These are phyloP conservation scores for Papilio glaucus DNA, from an alignment of 1,140 invertebrate species.

Conservation along the genomic window DNA sequence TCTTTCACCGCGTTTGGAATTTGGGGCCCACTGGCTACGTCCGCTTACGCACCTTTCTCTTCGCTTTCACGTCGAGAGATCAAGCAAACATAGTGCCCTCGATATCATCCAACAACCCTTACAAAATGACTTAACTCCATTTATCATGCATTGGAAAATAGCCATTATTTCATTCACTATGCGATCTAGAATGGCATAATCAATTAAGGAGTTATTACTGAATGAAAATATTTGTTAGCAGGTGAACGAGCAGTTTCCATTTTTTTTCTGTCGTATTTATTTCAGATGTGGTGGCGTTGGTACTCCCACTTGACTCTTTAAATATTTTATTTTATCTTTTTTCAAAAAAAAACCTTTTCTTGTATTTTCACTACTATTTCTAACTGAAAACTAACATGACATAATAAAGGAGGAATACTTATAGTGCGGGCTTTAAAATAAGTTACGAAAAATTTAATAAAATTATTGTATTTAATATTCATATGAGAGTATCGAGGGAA, in stretches of 20 bases:
- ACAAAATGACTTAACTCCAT: slow-evolving; percentile 40
- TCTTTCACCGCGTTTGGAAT: slow-evolving; percentile 63
- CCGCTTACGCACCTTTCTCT: slow-evolving; percentile 63
- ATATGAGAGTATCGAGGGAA: too few relatives aligned
- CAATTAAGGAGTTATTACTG: neutral
- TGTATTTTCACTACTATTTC: neutral
- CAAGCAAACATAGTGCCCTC: slow-evolving; percentile 58
- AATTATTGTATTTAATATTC: too few relatives aligned
- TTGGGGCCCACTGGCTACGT: slow-evolving; percentile 47
- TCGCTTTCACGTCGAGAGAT: slow-evolving; percentile 59
- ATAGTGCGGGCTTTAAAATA: too few relatives aligned
- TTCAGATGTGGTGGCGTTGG: slow-evolving; percentile 43
- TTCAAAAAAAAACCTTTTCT: neutral
- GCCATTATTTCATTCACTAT: neutral
- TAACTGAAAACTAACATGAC: too few relatives aligned
- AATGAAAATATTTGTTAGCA: slow-evolving; percentile 15
- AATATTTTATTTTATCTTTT: neutral
- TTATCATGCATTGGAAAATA: slow-evolving; percentile 1
- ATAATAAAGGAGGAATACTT: too few relatives aligned
- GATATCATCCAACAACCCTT: slow-evolving; percentile 39
- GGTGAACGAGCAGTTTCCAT: slow-evolving; percentile 46
- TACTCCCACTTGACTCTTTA: slow-evolving; percentile 21
- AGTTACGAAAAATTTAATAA: too few relatives aligned
- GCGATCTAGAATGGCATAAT: slow-evolving; percentile 8
- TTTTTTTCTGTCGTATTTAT: slow-evolving; percentile 26